Conservation (phyloP, 2,888 invertebrate genomes). For the Campaea margaritaria region DNA sequence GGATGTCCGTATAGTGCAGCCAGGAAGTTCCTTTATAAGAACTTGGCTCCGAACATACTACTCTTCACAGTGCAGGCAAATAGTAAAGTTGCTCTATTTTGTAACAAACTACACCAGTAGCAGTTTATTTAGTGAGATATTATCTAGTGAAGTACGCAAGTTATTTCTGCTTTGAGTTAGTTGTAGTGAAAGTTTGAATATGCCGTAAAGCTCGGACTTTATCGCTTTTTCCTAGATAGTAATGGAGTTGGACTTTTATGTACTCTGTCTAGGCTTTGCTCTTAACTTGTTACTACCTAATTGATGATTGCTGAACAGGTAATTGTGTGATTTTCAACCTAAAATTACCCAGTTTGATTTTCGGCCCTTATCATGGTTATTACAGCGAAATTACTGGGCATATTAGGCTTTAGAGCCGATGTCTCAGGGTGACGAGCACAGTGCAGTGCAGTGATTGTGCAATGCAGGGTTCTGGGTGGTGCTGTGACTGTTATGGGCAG, state of each 20-base stretch:
- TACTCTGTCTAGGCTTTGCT: background rate
- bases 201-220: background rate
- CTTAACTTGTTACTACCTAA: too few relatives aligned
- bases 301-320: too few relatives aligned
- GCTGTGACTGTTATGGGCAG: too few relatives aligned
- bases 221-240: background rate
- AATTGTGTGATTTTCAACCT: too few relatives aligned
- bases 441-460: too few relatives aligned
- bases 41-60: constrained; percentile 50
- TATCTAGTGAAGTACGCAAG: constrained; percentile 39
- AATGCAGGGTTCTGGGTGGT: too few relatives aligned
- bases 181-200: constrained; percentile 10
- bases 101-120: constrained; percentile 45
- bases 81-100: constrained; percentile 53
- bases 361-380: too few relatives aligned
- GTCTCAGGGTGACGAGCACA: too few relatives aligned
- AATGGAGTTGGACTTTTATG: background rate
- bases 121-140: constrained; percentile 37
- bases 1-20: constrained; percentile 39
- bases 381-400: too few relatives aligned
- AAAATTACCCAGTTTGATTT: too few relatives aligned
- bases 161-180: constrained; percentile 17
- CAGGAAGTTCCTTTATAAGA: constrained; percentile 52
- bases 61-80: constrained; percentile 50
- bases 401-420: too few relatives aligned